A percentile compares a stretch with the other conserved stretches of the same genome.
phyloP scores from a whole-genome alignment of 2,888 invertebrate species.

The Heteromyza rotundicornis region DNA sequence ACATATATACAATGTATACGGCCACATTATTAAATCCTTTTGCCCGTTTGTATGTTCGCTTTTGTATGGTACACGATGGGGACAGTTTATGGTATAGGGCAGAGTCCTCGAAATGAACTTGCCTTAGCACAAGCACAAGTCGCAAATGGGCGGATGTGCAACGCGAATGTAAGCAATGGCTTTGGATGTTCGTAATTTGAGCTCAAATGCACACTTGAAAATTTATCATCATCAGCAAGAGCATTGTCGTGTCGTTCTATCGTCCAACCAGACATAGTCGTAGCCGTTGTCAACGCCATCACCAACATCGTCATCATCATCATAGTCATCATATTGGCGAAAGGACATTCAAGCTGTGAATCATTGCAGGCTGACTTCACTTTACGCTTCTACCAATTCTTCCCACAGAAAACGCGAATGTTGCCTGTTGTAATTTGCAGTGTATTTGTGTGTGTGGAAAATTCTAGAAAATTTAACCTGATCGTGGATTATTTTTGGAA shows the following conservation, averaged over 20 bases:
- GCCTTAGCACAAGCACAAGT: not conserved
- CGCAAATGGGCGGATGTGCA: not conserved
- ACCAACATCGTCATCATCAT: not conserved
- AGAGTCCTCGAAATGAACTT: not conserved
- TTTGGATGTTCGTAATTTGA: not conserved
- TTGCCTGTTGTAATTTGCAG: too few relatives aligned
- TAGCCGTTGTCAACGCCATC: not conserved
- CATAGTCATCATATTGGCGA: not conserved
- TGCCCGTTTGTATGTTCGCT: slow-evolving; percentile 16
- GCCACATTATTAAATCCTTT: not conserved
- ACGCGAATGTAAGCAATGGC: not conserved
- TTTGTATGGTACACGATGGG: not conserved
- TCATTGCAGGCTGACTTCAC: not conserved
- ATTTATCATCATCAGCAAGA: slow-evolving; percentile 9
- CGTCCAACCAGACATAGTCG: not conserved
- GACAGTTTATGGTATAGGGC: not conserved
- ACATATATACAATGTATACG: slow-evolving; percentile 3
- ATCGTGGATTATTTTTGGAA: too few relatives aligned
- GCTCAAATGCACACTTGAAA: not conserved
- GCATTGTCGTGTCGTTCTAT: not conserved
- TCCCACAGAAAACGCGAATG: too few relatives aligned
- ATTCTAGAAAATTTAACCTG: too few relatives aligned
- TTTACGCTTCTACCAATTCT: too few relatives aligned
- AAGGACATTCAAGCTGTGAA: slow-evolving; percentile 6
- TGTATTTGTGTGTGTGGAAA: too few relatives aligned